phyloP scores from a whole-genome alignment of 2,888 invertebrate genomes.

The Gerris lacustris region DNA sequence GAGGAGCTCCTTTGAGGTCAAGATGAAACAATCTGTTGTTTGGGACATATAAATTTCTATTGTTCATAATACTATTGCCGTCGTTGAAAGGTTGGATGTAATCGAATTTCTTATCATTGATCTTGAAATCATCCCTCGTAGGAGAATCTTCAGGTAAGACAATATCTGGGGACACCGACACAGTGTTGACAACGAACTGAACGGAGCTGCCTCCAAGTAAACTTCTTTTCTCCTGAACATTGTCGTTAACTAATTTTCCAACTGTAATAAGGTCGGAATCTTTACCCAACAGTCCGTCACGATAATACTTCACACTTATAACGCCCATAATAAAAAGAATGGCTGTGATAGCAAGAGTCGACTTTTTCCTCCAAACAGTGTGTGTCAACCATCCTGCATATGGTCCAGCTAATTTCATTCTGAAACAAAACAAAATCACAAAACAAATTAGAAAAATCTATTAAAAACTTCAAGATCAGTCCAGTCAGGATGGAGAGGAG shows the following conservation, averaged over 20 bases:
- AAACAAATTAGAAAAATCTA: neutral
- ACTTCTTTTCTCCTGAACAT: constrained; percentile 23
- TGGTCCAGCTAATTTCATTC: constrained; percentile 27
- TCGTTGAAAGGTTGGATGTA: neutral
- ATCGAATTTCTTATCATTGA: constrained; percentile 28
- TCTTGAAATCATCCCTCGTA: constrained; percentile 21
- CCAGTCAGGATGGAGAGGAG: too few species aligned
- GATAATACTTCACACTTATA: constrained; percentile 35
- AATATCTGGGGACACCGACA: constrained; percentile 14
- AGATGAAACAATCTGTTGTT: constrained; percentile 53
- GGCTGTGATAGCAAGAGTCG: constrained; percentile 38
- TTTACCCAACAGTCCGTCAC: neutral
- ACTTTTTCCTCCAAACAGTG: constrained; percentile 42
- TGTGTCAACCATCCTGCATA: constrained; percentile 39
- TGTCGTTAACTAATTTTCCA: neutral
- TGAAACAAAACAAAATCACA: constrained; percentile 22
- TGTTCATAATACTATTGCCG: constrained; percentile 16
- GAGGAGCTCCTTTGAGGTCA: constrained; percentile 66
- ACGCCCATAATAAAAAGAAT: constrained; percentile 38
- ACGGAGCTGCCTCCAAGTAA: constrained; percentile 25
- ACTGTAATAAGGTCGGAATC: constrained; percentile 20
- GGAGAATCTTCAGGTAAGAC: constrained; percentile 18
- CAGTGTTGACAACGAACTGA: constrained; percentile 24
- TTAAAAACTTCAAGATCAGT: too few species aligned
- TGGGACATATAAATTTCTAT: constrained; percentile 38